Evolutionary conservation across 2,888 invertebrate genomes (phyloP).

Genomic region (Copidosoma aretas): DNA sequence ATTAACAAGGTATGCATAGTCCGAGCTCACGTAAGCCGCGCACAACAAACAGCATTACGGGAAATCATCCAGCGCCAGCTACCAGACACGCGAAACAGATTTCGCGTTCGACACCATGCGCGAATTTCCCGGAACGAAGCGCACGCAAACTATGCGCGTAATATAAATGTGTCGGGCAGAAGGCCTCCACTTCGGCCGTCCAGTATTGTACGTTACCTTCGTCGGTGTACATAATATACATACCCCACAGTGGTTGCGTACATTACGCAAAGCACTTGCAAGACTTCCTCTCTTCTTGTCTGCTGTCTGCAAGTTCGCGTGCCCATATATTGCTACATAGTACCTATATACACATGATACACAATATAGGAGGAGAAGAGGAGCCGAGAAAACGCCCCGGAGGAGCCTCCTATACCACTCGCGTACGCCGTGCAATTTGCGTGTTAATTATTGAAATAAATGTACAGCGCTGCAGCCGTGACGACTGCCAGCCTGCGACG

Average conservation of each 20-base stretch:
- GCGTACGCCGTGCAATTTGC: conserved; percentile 45
- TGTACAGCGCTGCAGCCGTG: conserved; percentile 48
- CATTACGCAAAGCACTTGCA: not conserved
- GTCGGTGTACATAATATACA: too few relatives aligned
- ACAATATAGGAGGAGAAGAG: conserved; percentile 20
- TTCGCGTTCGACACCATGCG: conserved; percentile 6
- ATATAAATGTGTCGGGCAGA: too few relatives aligned
- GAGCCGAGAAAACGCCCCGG: conserved; percentile 30
- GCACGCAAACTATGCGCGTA: not conserved
- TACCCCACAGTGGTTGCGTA: not conserved
- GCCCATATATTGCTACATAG: too few relatives aligned
- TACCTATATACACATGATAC: too few relatives aligned
- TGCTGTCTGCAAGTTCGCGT: not conserved
- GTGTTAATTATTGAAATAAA: conserved; percentile 61
- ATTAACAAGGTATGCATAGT: not conserved
- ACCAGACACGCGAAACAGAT: conserved; percentile 23
- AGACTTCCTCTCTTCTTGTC: not conserved
- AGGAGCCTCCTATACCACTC: conserved; percentile 17
- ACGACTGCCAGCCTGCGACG: conserved; percentile 45
- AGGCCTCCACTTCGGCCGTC: too few relatives aligned
- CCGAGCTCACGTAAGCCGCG: too few relatives aligned
- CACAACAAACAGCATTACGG: too few relatives aligned
- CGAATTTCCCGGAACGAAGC: conserved; percentile 54
- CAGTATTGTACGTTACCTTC: too few relatives aligned
- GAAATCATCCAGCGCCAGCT: too few relatives aligned